Conservation (phyloP, 64 coral and sea anemone species). For the Acropora yongei region DNA sequence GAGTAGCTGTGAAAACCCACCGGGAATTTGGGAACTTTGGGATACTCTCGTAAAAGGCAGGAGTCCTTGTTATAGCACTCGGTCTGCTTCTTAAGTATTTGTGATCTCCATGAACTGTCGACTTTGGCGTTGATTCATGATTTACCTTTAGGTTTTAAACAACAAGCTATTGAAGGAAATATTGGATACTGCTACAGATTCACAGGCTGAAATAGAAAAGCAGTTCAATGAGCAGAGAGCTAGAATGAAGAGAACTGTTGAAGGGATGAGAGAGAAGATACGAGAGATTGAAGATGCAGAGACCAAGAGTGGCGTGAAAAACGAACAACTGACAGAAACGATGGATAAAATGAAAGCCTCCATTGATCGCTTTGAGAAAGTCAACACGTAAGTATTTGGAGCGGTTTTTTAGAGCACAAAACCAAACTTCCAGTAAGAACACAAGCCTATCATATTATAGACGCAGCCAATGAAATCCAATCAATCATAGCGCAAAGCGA, state of each 20-base stretch:
- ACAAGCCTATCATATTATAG: too few species aligned
- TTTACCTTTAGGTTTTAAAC: slow-evolving; percentile 5
- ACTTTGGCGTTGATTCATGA: background rate
- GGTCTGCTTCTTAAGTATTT: background rate
- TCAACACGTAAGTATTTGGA: slow-evolving; percentile 51
- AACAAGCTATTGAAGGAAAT: slow-evolving; percentile 3
- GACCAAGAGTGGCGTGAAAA: slow-evolving; percentile 13
- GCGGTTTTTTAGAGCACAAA: background rate
- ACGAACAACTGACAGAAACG: slow-evolving; percentile 40
- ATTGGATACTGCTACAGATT: background rate
- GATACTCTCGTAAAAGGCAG: too few species aligned
- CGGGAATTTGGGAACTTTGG: too few species aligned
- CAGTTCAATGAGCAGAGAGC: slow-evolving; percentile 62
- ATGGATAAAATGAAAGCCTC: slow-evolving; percentile 75
- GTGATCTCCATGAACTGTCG: background rate
- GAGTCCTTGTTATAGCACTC: too few species aligned
- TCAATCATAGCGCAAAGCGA: too few species aligned
- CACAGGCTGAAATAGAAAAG: slow-evolving; percentile 54
- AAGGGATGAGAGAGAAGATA: slow-evolving; percentile 62
- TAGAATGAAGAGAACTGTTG: slow-evolving; percentile 53
- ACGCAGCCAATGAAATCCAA: too few species aligned
- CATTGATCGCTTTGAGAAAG: slow-evolving; percentile 77
- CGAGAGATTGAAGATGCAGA: slow-evolving; percentile 77
- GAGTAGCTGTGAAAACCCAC: too few species aligned
- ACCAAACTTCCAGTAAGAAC: too few species aligned